These are phyloP conservation scores for Hepsetus odoe DNA, from an alignment of 2,113 vertebrate species.

Conservation along the genomic window DNA sequence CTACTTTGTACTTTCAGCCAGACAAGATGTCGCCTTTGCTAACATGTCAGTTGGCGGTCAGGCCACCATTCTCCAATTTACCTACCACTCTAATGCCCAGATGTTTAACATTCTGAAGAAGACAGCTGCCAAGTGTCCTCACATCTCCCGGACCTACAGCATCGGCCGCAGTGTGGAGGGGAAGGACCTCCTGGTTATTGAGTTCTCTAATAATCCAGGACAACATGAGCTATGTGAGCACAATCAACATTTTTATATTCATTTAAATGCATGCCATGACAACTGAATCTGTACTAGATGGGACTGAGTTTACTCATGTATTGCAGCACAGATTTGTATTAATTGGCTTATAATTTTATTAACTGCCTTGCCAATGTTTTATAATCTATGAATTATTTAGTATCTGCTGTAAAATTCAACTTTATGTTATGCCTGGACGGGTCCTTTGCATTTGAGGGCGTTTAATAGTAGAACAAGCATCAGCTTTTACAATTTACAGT, in stretches of 20 bases:
- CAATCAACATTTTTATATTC: neutral
- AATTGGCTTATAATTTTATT: neutral
- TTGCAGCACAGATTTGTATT: neutral
- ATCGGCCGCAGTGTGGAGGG: slow-evolving; percentile 93
- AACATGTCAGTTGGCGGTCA: slow-evolving; percentile 73
- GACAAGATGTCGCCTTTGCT: slow-evolving; percentile 71
- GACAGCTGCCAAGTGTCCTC: slow-evolving; percentile 85
- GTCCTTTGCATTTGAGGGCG: too few species aligned
- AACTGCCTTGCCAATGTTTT: too few species aligned
- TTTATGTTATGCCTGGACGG: neutral
- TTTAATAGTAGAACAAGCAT: too few species aligned
- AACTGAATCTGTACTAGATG: neutral
- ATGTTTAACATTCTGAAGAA: slow-evolving; percentile 87
- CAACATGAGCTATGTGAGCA: slow-evolving; percentile 89
- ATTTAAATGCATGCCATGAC: too few species aligned
- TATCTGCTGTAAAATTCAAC: neutral
- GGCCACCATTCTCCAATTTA: slow-evolving; percentile 84
- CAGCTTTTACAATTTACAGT: too few species aligned
- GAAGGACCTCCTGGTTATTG: slow-evolving; percentile 89
- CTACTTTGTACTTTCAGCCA: slow-evolving; percentile 67
- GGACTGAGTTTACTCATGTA: neutral
- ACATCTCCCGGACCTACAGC: slow-evolving; percentile 88
- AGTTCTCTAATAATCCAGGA: slow-evolving; percentile 90
- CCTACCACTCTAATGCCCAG: slow-evolving; percentile 85
- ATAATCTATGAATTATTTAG: neutral